Percentiles rank a stretch among this genome's conserved stretches.
Conservation (phyloP, 2,113 vertebrate genomes). For the Murina feae region DNA sequence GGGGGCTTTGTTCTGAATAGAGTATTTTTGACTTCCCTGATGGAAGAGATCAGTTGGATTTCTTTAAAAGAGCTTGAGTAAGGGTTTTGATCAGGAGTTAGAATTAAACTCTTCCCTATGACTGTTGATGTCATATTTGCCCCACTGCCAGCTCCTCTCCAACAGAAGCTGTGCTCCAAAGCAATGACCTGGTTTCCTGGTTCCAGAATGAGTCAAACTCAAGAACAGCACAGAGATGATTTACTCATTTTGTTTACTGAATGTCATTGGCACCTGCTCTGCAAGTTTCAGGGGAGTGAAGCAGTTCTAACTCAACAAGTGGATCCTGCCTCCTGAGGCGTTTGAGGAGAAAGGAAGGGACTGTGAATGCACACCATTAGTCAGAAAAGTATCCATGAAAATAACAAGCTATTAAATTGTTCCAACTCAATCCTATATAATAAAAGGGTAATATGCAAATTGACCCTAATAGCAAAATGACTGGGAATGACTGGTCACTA, state of each 20-base stretch:
- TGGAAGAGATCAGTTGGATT: not conserved
- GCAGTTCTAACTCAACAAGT: slow-evolving; percentile 54
- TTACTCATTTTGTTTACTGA: slow-evolving; percentile 34
- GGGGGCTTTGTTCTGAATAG: not conserved
- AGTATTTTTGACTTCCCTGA: not conserved
- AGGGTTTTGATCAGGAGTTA: not conserved
- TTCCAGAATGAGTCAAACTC: not conserved
- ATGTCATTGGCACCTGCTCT: not conserved
- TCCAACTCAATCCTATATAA: not conserved
- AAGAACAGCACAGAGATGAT: not conserved
- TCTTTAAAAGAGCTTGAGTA: not conserved
- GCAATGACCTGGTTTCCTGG: not conserved
- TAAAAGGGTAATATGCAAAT: too few relatives aligned
- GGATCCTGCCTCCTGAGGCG: slow-evolving; percentile 30
- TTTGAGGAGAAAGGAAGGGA: not conserved
- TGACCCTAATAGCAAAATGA: too few relatives aligned
- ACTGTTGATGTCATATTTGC: not conserved
- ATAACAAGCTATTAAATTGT: slow-evolving; percentile 3
- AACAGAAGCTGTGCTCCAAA: not conserved
- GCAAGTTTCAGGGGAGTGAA: not conserved
- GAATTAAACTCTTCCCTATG: not conserved
- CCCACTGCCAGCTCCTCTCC: not conserved
- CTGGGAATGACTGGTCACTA: too few relatives aligned
- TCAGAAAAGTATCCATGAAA: slow-evolving; percentile 16
- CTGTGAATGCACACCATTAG: not conserved